phyloP scores from a whole-genome alignment of 2,797 vertebrate genomes.

The Tragopan temminckii region DNA sequence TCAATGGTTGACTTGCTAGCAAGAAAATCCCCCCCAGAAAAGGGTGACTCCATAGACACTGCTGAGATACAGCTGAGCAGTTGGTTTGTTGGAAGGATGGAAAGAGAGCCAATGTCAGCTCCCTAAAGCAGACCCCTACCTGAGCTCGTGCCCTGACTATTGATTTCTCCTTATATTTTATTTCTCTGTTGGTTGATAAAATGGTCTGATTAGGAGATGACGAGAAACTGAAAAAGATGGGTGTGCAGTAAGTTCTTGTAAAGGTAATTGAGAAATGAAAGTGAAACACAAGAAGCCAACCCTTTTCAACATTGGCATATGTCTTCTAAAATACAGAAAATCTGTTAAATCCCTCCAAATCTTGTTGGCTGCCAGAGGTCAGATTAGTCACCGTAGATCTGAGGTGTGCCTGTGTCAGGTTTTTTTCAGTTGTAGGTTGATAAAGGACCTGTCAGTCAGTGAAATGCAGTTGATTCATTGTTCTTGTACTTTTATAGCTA shows the following conservation, averaged over 20 bases:
- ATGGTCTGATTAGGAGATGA: neutral
- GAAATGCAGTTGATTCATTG: neutral
- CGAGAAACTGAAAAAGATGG: neutral
- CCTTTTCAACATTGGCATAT: neutral
- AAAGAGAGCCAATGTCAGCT: neutral
- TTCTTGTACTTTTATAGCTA: neutral
- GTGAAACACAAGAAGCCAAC: neutral
- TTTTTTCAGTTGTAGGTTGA: neutral
- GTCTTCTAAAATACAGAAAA: slow-evolving; percentile 13
- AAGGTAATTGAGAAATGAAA: neutral
- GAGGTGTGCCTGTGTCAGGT: neutral
- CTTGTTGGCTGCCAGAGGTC: neutral
- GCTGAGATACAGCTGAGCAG: neutral
- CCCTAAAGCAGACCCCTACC: neutral
- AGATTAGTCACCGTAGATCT: neutral
- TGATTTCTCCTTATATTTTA: slow-evolving; percentile 24
- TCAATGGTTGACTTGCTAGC: neutral
- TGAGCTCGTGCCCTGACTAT: neutral
- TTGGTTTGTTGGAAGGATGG: neutral
- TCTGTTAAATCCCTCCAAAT: neutral
- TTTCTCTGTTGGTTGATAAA: neutral
- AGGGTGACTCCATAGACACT: neutral
- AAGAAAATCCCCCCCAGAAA: neutral
- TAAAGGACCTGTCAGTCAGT: neutral
- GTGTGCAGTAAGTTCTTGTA: neutral